Evolutionary conservation across 2,113 vertebrate genomes (phyloP).

Genomic region (Hyperopisus bebe): DNA sequence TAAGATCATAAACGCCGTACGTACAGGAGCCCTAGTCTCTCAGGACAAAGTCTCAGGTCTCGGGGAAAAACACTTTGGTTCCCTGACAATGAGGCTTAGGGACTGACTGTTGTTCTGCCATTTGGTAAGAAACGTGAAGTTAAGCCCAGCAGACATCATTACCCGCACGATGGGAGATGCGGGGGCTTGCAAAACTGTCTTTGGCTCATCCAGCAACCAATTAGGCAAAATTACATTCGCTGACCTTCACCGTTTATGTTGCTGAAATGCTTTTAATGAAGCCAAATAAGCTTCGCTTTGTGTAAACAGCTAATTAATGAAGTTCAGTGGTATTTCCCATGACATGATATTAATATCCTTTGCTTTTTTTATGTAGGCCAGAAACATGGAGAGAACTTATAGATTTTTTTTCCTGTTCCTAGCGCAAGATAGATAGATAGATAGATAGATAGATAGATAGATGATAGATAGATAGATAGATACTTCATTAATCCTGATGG

Average conservation of each 20-base stretch:
- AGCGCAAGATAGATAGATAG: neutral
- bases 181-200: neutral
- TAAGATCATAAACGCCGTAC: conserved; percentile 1
- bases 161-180: neutral
- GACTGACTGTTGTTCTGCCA: neutral
- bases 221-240: neutral
- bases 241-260: conserved; percentile 1
- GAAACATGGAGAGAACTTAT: neutral
- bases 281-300: neutral
- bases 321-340: neutral
- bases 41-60: neutral
- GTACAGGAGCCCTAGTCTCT: neutral
- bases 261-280: neutral
- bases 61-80: neutral
- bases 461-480: too few relatives aligned
- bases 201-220: conserved; percentile 4
- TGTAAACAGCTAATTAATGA: conserved; percentile 11
- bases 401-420: neutral
- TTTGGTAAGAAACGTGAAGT: neutral
- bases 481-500: too few relatives aligned
- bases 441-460: too few relatives aligned
- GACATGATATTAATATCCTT: neutral
- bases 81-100: neutral
- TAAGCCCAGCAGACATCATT: conserved; percentile 3
- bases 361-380: neutral